phyloP scores from a whole-genome alignment of 1,140 invertebrate species.

The Drosophila asahinai region DNA sequence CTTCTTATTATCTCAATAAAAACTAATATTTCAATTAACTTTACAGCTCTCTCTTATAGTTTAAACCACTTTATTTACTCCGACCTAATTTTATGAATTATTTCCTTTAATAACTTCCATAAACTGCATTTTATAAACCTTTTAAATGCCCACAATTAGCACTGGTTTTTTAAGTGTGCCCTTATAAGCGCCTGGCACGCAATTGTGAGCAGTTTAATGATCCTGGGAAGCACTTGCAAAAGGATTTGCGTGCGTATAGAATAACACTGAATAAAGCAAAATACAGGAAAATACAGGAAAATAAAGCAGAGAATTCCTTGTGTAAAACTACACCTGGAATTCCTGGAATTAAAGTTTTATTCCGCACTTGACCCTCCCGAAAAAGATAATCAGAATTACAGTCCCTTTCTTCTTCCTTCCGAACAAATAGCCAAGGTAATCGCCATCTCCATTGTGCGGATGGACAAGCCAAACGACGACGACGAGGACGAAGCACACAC shows the following conservation, averaged over 20 bases:
- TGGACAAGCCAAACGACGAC: constrained; percentile 27
- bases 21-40: not conserved
- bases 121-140: not conserved
- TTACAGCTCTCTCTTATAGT: too few relatives aligned
- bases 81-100: not conserved
- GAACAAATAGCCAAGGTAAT: constrained; percentile 44
- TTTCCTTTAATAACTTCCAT: not conserved
- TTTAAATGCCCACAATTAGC: constrained; percentile 3
- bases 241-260: constrained; percentile 28
- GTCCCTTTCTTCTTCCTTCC: constrained; percentile 14
- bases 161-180: constrained; percentile 13
- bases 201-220: constrained; percentile 64
- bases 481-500: constrained; percentile 3
- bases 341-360: constrained; percentile 22
- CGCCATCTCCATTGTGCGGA: constrained; percentile 40
- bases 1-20: not conserved
- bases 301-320: not conserved
- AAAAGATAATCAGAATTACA: constrained; percentile 35
- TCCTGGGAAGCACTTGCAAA: constrained; percentile 44
- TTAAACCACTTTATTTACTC: not conserved
- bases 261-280: constrained; percentile 2
- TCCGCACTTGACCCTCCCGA: constrained; percentile 1
- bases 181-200: constrained; percentile 39
- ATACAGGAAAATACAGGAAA: too few relatives aligned
- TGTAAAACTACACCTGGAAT: constrained; percentile 21